Percentiles rank a stretch among this genome's conserved stretches.
Conservation (phyloP, 2,113 vertebrate species). For the Serinus canaria region DNA sequence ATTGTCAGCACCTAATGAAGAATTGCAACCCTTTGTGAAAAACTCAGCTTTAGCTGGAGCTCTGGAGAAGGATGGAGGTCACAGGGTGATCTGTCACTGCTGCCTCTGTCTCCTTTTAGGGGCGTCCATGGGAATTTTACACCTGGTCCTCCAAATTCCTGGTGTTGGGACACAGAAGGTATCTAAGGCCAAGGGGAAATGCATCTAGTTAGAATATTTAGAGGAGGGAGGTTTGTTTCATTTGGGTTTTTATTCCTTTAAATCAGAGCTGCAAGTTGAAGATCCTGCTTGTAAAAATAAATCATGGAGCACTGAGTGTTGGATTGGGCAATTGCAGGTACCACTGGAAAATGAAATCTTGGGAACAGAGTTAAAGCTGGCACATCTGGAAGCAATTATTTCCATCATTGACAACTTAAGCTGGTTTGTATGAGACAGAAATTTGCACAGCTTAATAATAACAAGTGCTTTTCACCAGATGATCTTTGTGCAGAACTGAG, state of each 20-base stretch:
- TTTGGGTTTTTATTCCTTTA: too few relatives aligned
- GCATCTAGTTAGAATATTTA: not conserved
- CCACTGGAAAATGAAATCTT: not conserved
- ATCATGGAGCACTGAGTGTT: not conserved
- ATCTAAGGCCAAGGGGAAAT: not conserved
- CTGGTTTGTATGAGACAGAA: not conserved
- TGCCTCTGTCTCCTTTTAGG: not conserved
- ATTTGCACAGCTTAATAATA: not conserved
- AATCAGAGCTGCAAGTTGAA: not conserved
- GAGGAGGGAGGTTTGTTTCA: accelerated
- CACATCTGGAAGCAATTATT: not conserved
- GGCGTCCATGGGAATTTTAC: not conserved
- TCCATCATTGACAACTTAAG: not conserved
- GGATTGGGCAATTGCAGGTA: not conserved
- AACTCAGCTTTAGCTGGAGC: not conserved
- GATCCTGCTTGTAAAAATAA: not conserved
- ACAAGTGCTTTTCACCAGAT: not conserved
- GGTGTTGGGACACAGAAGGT: not conserved
- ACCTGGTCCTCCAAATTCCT: accelerated
- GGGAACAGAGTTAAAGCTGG: not conserved
- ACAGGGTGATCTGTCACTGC: not conserved
- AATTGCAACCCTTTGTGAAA: not conserved
- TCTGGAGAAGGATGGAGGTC: not conserved
- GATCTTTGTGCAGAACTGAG: not conserved
- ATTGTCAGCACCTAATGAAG: not conserved